Evolutionary conservation across 2,797 vertebrate genomes (phyloP), one percentile per base, ranked within the genome.

Genomic region (Telmatherina bonti): DNA sequence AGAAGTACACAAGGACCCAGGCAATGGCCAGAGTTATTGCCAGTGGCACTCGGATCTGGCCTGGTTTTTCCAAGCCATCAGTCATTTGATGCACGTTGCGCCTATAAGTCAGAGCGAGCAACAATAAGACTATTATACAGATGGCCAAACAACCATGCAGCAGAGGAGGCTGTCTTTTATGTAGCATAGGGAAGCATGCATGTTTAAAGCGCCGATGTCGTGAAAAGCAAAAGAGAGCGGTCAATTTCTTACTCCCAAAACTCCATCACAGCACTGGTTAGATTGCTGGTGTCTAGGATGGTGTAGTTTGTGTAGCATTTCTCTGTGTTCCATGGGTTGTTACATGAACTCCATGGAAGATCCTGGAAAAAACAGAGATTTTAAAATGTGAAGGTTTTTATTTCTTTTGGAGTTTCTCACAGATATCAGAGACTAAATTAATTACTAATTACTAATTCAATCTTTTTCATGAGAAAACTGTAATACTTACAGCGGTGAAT

Each of bases 1-100:
- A 99, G 92, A 99, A 99, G 88, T 99, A 99, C 62, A 99, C 98
- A 16, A 99, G 95, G 70, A 99, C 93, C 98, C 98, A 99, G 73
- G 97, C 97, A 54, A 99, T 96, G 76, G 97, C 97, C 87, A 99
- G 92, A 11, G 98, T 99, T 90, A 99, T 96, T 35, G 98, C 97
- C 84, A 99, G 93, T 0, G 97, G 98, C 93, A 94, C 93, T 76
- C 98, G 95, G 75, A 99, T 94, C 84, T 97, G 96, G 35, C 97
- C 98, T 29, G 98, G 96, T 92, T 99, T 97, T 76, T 99, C 98
- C 92, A 99, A 86, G 68, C 98, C 98, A 0, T 97, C 96, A 0
- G 97, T 98, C 95, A 99, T 96, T 89, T 99, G 95, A 86, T 99
- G 97, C 96, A 99, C 93, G 86, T 99, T 99, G 86, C 95, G 97